Base-by-base conservation (phyloP, 2,797 vertebrate genomes). In the Champsocephalus gunnari region DNA sequence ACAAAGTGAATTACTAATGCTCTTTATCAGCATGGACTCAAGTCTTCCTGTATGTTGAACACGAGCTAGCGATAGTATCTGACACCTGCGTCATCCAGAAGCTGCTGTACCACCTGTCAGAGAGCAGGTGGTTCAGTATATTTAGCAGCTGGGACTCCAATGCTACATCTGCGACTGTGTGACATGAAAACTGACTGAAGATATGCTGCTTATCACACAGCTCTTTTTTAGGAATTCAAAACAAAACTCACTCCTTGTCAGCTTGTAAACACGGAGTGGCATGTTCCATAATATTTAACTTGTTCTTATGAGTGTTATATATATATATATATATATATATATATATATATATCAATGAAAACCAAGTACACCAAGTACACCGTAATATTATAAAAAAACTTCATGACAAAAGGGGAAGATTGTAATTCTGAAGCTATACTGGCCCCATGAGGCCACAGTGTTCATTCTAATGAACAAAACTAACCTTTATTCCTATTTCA, bases 241-340 rank as follows among this genome's bases (percentile, higher is more conserved):
- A 59, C 38, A 57, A 69, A 71, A 55, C 49, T 45, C 19, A 16
- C 38, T 53, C 21, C 54, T 84, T 65, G 83, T 77, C 77, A 64
- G 56, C 66, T 44, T 69, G 75, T 73, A 83, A 88, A 91, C 81
- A 88, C 77, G 79, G 81, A 83, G 82, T 91, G 87, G 54, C 65
- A 32, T 87, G 92, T 94, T 89, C 91, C 92, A 92, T 83, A 90
- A 92, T 87, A 92, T 81, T 73, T 12, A 45, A 71, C 58, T 44
- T 71, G 49, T 79, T 77, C 63, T 55, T 55, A 3, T 38, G 14
- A 43, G 9, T 54, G 49, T 9, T 28, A 41, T 16, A 61, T 7
- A n/a, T 16, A 61, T 7, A n/a, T 12, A 64, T 28, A n/a, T n/a
- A n/a, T n/a, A n/a, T n/a, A n/a, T n/a, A n/a, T n/a, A n/a, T n/a